A percentile compares a stretch with the other conserved stretches of the same genome.
phyloP scores from a whole-genome alignment of 1,140 invertebrate genomes.

The Heterodera schachtii region DNA sequence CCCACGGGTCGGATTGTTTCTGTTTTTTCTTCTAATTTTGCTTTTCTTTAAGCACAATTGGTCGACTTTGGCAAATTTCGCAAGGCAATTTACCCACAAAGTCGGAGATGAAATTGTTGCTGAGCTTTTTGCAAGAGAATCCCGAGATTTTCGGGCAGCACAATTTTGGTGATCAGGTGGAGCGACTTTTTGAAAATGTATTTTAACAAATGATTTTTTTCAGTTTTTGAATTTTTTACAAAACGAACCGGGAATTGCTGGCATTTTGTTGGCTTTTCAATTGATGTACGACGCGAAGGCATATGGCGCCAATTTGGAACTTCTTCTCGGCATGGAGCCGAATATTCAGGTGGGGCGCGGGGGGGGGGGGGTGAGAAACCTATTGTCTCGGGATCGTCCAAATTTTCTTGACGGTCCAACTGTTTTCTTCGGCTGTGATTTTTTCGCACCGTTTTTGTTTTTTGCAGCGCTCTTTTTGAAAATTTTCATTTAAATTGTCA shows the following conservation, averaged over 20 bases:
- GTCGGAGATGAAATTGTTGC: neutral
- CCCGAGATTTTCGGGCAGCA: slow-evolving; percentile 3
- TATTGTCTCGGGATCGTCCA: no score
- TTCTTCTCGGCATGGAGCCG: slow-evolving; percentile 21
- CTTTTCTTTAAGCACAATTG: neutral
- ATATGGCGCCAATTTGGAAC: slow-evolving; percentile 17
- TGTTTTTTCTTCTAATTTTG: neutral
- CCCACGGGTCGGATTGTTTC: neutral
- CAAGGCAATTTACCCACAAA: neutral
- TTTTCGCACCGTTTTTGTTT: no score
- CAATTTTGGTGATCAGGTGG: neutral
- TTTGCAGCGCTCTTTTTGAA: no score
- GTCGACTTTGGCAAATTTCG: slow-evolving; percentile 14
- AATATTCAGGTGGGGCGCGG: neutral
- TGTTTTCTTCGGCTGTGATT: no score
- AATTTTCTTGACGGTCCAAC: no score
- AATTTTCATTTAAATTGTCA: no score
- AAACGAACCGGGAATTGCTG: slow-evolving; percentile 21
- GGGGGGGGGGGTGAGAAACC: neutral
- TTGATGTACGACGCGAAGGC: slow-evolving; percentile 18
- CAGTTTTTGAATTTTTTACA: slow-evolving; percentile 22
- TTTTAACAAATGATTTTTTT: neutral
- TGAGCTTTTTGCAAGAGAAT: slow-evolving; percentile 6
- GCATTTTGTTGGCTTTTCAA: slow-evolving; percentile 27
- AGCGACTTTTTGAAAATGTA: neutral